Base-by-base conservation (phyloP, 2,888 invertebrate species). In the Oscheius sp. region DNA sequence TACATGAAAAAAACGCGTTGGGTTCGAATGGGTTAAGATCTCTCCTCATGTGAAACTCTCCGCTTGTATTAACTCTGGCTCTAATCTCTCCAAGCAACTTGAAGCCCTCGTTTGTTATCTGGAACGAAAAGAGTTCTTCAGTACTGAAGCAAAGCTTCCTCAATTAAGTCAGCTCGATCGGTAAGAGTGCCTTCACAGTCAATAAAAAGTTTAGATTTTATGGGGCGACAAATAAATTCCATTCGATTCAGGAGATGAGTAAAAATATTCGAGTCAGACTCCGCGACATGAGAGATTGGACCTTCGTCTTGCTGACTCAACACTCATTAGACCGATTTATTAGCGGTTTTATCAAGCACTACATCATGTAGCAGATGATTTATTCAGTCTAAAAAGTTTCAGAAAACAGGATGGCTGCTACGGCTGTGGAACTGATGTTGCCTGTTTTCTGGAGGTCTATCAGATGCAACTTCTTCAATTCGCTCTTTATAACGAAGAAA, bases 401-500 rank as follows among this genome's bases (percentile, higher is more conserved):
- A 52, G 50, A 25, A 27, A 27, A 25, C 15, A n/a, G 6, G 27
- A 27, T 10, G 29, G 27, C 23, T 52, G 50, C 27, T 52, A 52
- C 27, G n/a, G n/a, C 27, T 52, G 50, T n/a, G 50, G 50, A 5
- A 52, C 6, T 31, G 27, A 52, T 27, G 15, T 23, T 31, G 27
- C n/a, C 8, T 52, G 50, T 25, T 52, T 52, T 27, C 29, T 31
- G 12, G 50, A 52, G 10, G 27, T n/a, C 3, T 52, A 52, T 25
- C 50, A 52, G 29, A 27, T 27, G 2, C 50, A 31, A 29, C 50
- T 52, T 15, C 50, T 20, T 6, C 50, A 52, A 23, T 52, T 52
- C n/a, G 50, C 50, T 23, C 27, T 52, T 27, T 52, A 52, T n/a
- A 27, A 52, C n/a, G 50, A 52, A n/a, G 50, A 52, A 25, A 52